Base-by-base conservation (phyloP, 2,888 invertebrate species). In the Aromia moschata region DNA sequence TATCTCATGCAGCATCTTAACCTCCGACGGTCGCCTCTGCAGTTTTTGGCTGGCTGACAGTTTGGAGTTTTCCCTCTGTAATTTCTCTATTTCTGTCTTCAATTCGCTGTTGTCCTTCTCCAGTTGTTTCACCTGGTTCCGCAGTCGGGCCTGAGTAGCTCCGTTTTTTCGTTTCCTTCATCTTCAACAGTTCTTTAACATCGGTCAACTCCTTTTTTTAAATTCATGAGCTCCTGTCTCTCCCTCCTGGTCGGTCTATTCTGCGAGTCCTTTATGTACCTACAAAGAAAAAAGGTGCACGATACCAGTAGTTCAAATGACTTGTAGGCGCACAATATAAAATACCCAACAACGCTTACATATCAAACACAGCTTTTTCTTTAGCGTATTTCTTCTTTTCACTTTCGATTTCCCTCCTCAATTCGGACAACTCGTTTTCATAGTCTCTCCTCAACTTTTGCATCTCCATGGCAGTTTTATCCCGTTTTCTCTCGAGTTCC, bases 121-220 rank as follows among this genome's bases (percentile, higher is more conserved):
- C 53, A 89, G 80, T 41, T 86, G 84, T 76, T 91, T 88, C 18
- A 92, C 81, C 79, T 92, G 91, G 65, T 89, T 90, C 14, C 91
- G 84, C 7, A 92, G 82, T 65, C 92, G 83, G 0, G 90, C 90
- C 73, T 89, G 89, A 0, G 86, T 85, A 0, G 90, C 86, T 2
- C 89, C 87, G 73, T 89, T 89, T n/a, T 70, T 88, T 86, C 11
- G 87, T 86, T 70, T 93, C 92, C 79, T 90, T 92, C n/a, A 86
- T 76, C 73, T 86, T 86, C 12, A 89, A 81, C 65, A 91, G 88
- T 62, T 88, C 87, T 76, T 86, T 88, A 0, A 91, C 77, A 40
- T 86, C 83, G 52, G 82, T 84, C 30, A 92, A 78, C 79, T 91
- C 87, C 56, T 87, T 85, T 70, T n/a, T 86, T 89, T 7, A 91